Evolutionary conservation across 2,113 vertebrate species (phyloP), one percentile per base, ranked within the genome.

Genomic region (Psophia crepitans): DNA sequence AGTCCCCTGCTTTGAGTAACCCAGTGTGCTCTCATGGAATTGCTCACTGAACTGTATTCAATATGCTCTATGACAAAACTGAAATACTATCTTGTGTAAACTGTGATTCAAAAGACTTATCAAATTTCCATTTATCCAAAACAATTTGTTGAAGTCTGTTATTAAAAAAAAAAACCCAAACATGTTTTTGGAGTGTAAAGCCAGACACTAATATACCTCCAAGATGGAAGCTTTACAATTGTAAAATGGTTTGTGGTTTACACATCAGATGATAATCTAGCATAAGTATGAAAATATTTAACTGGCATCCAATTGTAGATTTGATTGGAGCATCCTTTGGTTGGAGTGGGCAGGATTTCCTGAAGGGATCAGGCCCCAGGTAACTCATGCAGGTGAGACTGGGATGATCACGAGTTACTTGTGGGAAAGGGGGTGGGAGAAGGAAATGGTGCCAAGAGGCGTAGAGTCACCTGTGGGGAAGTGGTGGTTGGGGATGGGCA

Each of bases 81-180:
- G 96, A 94, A 96, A 96, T 27, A 82, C 41, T 80, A 33, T 66
- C 84, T 91, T 93, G n/a, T 91, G 74, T 76, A 91, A 95, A 85
- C 44, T 79, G 65, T 53, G 61, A 82, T 89, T 91, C 77, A 91
- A 87, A 91, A 79, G 63, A 89, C 53, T 94, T 86, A 85, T 54
- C 54, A 51, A 82, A 79, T 94, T 93, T 84, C 66, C 57, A 54
- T 91, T 91, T 87, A 85, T 68, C 57, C 22, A 48, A 87, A 94
- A 76, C 78, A 91, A 93, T 91, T 96, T 91, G 64, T 95, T 63
- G 39, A 84, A 56, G 65, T 82, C 39, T 91, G 53, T 75, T 92
- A 68, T 81, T 3, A 6, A 39, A 39, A 87, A 81, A 66, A n/a
- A n/a, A n/a, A n/a, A n/a, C n/a, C n/a, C n/a, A n/a, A 28, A 24